Evolutionary conservation across 2,888 invertebrate genomes (phyloP), one percentile per base, ranked within the genome.

Genomic region (Chrysina gloriosa): DNA sequence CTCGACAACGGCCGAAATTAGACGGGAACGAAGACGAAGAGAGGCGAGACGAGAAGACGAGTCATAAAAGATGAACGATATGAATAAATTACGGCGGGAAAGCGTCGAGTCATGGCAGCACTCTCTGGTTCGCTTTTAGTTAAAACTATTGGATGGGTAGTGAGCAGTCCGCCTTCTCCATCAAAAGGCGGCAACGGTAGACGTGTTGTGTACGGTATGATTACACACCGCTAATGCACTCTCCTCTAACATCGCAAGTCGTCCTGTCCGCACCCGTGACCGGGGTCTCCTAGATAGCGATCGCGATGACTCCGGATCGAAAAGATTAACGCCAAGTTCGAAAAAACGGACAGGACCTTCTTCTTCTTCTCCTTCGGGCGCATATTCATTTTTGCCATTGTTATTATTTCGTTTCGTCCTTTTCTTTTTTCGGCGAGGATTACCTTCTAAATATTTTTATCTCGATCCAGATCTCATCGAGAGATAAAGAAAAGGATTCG

Each of bases 221-320:
- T 69, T 69, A 69, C 64, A 63, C 45, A 58, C 70, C 70, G 71
- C 69, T 71, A 71, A 71, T 71, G 69, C 67, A 69, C 67, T n/a
- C n/a, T 69, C 64, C 39, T 56, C 45, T 58, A 64, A 29, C 29
- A 52, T 52, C 48, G 27, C n/a, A n/a, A 66, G 42, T 64, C 56
- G 39, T 27, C 63, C 16, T 66, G 65, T 71, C 71, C 69, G 68
- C 69, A 68, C 71, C 67, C 65, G 36, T n/a, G 61, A 65, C 65
- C 65, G 65, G 21, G 42, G 65, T 48, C 34, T 47, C 39, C 63
- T 63, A n/a, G 67, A 69, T 69, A 67, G 65, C 64, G 45, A 69
- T 69, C 69, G 69, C 66, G 67, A 67, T 64, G 69, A 69, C 67
- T 67, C 68, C 63, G 25, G 65, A 69, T 64, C 63, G 34, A 50